These are phyloP conservation scores for Hippocampus zosterae DNA, from an alignment of 2,113 vertebrate species.

Conservation along the genomic window DNA sequence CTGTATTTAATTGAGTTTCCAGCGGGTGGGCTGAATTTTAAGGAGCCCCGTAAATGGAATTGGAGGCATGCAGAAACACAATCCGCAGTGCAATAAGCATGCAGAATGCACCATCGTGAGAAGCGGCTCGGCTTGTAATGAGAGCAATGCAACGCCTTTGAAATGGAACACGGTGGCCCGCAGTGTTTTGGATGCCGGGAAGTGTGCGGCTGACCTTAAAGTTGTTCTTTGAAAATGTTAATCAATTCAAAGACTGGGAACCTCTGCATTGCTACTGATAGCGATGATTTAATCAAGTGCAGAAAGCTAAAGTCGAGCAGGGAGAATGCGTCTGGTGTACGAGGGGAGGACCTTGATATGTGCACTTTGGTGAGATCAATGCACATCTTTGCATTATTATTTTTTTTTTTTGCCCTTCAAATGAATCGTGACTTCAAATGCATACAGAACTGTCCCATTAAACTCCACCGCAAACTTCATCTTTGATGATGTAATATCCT, in stretches of 20 bases:
- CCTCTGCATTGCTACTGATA: background rate
- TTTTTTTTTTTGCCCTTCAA: too few species aligned
- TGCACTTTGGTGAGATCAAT: too few species aligned
- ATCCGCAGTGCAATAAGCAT: slow-evolving; percentile 33
- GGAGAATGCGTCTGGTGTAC: too few species aligned
- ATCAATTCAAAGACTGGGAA: slow-evolving; percentile 12
- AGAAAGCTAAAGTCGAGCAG: background rate
- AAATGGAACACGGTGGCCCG: slow-evolving; percentile 12
- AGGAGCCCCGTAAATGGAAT: slow-evolving; percentile 48
- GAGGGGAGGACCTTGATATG: too few species aligned
- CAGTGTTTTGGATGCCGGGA: slow-evolving; percentile 26
- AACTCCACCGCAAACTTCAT: background rate
- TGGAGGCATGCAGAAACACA: slow-evolving; percentile 35
- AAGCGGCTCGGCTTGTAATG: slow-evolving; percentile 29
- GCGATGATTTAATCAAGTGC: background rate
- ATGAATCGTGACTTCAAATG: too few species aligned
- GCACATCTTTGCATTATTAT: too few species aligned
- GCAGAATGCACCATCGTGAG: slow-evolving; percentile 39
- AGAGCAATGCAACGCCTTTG: slow-evolving; percentile 30
- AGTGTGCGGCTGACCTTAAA: slow-evolving; percentile 20
- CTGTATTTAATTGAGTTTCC: slow-evolving; percentile 56
- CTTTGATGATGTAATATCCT: background rate
- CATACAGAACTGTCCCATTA: too few species aligned
- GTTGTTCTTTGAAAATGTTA: slow-evolving; percentile 33
- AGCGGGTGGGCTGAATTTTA: slow-evolving; percentile 42